Conservation (phyloP, 2,888 invertebrate genomes). For the Mesodorylaimus sp. region DNA sequence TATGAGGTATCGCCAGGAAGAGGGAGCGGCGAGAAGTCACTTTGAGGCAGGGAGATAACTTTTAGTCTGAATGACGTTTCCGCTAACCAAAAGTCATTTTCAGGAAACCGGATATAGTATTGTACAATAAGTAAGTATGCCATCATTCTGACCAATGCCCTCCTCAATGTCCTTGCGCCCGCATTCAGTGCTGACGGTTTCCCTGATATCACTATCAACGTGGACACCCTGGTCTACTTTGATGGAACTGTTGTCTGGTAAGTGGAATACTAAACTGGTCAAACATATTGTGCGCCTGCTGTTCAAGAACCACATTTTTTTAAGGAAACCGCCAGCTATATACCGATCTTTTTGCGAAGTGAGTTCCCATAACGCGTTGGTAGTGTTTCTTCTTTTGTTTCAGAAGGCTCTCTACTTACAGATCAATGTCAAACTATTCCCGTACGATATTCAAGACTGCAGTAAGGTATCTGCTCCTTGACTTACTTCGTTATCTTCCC, state of each 20-base stretch:
- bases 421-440: conserved; percentile 29
- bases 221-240: conserved; percentile 26
- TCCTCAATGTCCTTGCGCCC: neutral
- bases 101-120: conserved; percentile 6
- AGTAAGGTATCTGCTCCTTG: too few relatives aligned
- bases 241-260: conserved; percentile 27
- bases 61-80: too few relatives aligned
- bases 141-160: neutral
- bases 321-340: conserved; percentile 28
- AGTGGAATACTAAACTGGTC: too few relatives aligned
- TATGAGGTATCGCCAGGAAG: too few relatives aligned
- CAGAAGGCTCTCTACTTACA: conserved; percentile 11
- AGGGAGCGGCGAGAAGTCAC: too few relatives aligned
- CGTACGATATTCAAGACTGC: conserved; percentile 19
- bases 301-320: too few relatives aligned
- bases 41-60: too few relatives aligned
- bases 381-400: neutral
- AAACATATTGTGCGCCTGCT: too few relatives aligned
- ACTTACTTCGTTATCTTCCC: too few relatives aligned
- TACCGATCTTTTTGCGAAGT: conserved; percentile 26
- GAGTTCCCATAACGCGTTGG: neutral
- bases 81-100: too few relatives aligned
- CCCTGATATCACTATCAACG: conserved; percentile 28
- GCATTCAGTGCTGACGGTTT: conserved; percentile 24
- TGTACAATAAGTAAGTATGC: conserved; percentile 3